Conservation (phyloP, 2,797 vertebrate genomes). For the Spondyliosoma cantharus region DNA sequence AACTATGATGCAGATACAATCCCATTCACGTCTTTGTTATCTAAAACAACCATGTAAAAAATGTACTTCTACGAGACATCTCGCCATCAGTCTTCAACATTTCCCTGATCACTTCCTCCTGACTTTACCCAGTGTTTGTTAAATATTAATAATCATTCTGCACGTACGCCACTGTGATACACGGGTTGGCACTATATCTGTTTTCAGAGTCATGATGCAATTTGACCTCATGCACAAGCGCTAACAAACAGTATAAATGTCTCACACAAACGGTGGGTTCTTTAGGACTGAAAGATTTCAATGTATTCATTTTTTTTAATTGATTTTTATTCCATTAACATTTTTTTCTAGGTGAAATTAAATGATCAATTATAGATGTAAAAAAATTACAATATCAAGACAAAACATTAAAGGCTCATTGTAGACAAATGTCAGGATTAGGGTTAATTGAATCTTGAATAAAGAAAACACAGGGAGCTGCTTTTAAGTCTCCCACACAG, state of each 20-base stretch:
- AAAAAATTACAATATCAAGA: conserved; percentile 7
- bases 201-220: neutral
- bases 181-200: neutral
- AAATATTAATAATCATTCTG: conserved; percentile 46
- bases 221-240: neutral
- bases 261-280: neutral
- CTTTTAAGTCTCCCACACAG: neutral
- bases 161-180: neutral
- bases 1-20: neutral
- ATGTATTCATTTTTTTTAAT: no score
- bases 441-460: neutral
- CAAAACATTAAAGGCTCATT: neutral
- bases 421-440: neutral
- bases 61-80: conserved; percentile 15
- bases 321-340: neutral
- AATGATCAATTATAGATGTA: neutral
- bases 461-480: neutral
- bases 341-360: neutral
- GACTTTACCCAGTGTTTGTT: conserved; percentile 14
- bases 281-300: no score
- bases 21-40: neutral
- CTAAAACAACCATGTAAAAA: conserved; percentile 19
- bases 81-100: neutral
- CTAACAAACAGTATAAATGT: neutral
- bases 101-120: conserved; percentile 20